phyloP scores from a whole-genome alignment of 2,113 vertebrate species.

The Climacteris rufus region DNA sequence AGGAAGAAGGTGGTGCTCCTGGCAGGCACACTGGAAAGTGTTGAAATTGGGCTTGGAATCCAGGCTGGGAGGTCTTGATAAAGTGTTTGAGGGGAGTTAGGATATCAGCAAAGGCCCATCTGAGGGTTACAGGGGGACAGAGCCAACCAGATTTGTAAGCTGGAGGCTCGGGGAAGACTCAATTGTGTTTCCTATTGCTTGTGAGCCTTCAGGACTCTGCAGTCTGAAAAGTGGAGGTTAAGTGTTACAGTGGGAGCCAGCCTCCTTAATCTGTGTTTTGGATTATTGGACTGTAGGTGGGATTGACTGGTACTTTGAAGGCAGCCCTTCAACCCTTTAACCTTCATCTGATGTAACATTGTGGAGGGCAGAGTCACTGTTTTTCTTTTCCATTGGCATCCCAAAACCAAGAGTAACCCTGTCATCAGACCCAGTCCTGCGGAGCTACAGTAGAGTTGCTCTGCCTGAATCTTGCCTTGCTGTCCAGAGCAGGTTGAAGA shows the following conservation, averaged over 20 bases:
- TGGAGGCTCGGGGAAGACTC: too few species aligned
- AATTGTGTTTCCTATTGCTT: background rate
- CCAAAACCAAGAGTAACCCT: background rate
- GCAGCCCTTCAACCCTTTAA: background rate
- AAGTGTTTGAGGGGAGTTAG: background rate
- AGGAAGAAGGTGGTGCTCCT: background rate
- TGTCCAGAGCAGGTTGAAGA: background rate
- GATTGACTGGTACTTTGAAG: background rate
- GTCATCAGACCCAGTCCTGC: background rate
- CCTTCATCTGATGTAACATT: background rate
- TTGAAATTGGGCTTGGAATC: background rate
- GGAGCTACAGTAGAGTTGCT: background rate
- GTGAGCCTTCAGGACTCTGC: background rate
- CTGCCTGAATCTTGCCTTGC: background rate
- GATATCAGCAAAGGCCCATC: background rate
- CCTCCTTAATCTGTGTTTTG: background rate
- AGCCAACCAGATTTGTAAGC: background rate
- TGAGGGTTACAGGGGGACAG: background rate
- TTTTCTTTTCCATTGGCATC: background rate
- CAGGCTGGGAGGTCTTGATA: background rate
- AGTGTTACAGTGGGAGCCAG: background rate
- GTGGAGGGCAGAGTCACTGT: background rate
- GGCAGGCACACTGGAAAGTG: background rate
- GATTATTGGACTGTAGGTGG: rapidly evolving
- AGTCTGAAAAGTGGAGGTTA: background rate